Conservation (phyloP, 2,888 invertebrate genomes). For the Drosophila helvetica region DNA sequence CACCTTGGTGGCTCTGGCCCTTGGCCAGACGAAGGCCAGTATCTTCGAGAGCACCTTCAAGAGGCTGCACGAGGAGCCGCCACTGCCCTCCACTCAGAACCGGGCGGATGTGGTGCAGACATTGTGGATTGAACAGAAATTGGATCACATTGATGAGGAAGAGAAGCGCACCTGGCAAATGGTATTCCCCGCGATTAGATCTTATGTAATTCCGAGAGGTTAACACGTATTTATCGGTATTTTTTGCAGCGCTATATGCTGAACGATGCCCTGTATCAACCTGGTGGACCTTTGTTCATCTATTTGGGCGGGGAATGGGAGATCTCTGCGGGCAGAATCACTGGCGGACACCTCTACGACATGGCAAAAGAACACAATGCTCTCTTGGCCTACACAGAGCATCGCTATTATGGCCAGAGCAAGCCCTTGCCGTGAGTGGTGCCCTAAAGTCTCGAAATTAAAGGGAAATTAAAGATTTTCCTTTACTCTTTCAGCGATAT, state of each 20-base stretch:
- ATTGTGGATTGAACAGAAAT: slow-evolving; percentile 85
- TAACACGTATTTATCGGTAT: slow-evolving; percentile 10
- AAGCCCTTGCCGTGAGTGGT: slow-evolving; percentile 87
- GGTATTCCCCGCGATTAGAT: slow-evolving; percentile 49
- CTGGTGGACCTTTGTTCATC: slow-evolving; percentile 87
- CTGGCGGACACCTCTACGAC: slow-evolving; percentile 87
- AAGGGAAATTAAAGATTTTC: too few relatives aligned
- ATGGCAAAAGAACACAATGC: slow-evolving; percentile 86
- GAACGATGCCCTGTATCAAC: slow-evolving; percentile 83
- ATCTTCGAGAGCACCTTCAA: slow-evolving; percentile 75
- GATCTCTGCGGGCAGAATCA: slow-evolving; percentile 86
- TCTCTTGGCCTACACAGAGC: slow-evolving; percentile 90
- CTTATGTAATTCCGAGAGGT: background rate
- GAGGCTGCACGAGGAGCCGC: slow-evolving; percentile 84
- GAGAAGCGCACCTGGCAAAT: slow-evolving; percentile 86
- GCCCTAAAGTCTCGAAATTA: background rate
- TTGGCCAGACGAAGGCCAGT: slow-evolving; percentile 42
- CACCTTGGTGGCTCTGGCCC: slow-evolving; percentile 31
- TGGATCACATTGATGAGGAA: slow-evolving; percentile 86
- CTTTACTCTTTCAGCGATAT: slow-evolving; percentile 83
- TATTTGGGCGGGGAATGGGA: slow-evolving; percentile 89
- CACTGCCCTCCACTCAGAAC: slow-evolving; percentile 61
- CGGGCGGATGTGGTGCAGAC: slow-evolving; percentile 66
- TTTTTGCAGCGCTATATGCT: slow-evolving; percentile 84
- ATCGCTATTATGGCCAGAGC: slow-evolving; percentile 92